These are phyloP conservation scores for Apis florea DNA, from an alignment of 1,140 invertebrate species.

Conservation along the genomic window DNA sequence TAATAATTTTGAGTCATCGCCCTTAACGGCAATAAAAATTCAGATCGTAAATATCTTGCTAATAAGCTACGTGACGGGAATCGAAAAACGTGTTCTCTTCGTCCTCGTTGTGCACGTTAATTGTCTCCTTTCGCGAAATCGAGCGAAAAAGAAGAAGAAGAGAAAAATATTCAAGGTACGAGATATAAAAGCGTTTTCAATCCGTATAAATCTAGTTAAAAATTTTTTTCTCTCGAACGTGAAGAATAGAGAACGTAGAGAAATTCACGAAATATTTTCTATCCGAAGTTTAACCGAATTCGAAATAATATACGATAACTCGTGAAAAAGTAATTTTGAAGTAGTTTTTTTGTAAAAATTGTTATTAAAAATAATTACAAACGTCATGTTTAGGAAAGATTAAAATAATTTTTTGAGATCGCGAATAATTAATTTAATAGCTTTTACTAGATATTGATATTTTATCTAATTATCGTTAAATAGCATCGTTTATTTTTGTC, in stretches of 20 bases:
- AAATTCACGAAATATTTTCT: no score
- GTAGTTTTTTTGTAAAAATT: no score
- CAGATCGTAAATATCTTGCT: slow-evolving; percentile 69
- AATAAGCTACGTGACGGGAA: slow-evolving; percentile 69
- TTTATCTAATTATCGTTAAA: neutral
- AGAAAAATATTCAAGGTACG: neutral
- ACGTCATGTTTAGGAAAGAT: no score
- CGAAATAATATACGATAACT: no score
- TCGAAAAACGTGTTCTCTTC: slow-evolving; percentile 14
- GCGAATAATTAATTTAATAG: neutral
- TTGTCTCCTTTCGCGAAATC: slow-evolving; percentile 23
- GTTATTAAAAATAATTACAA: no score
- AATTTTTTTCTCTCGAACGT: neutral
- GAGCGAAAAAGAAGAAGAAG: neutral
- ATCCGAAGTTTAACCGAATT: no score
- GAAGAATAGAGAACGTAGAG: neutral
- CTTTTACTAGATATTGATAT: neutral
- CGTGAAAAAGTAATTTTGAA: no score
- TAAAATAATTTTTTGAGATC: neutral
- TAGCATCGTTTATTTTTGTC: neutral
- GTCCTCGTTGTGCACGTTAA: slow-evolving; percentile 17
- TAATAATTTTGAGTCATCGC: slow-evolving; percentile 70
- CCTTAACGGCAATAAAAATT: slow-evolving; percentile 66
- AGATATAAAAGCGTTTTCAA: neutral
- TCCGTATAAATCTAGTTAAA: neutral